Conservation (phyloP, 2,113 vertebrate species). For the Alethe castanea region DNA sequence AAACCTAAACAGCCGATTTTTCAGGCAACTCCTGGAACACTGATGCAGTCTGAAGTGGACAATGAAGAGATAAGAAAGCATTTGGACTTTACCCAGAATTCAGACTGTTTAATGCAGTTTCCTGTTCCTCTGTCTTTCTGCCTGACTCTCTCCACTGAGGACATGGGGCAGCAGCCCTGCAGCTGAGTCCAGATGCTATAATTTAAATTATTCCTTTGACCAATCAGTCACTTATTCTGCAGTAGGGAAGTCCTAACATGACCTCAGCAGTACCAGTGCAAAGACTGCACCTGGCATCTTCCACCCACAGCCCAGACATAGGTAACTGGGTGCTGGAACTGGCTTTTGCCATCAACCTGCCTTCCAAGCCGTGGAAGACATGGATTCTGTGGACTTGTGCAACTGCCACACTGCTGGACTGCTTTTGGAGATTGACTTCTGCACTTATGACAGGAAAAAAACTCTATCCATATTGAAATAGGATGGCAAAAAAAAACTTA, state of each 20-base stretch:
- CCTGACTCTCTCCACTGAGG: not conserved
- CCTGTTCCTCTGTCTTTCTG: not conserved
- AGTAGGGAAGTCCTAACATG: not conserved
- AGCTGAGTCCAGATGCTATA: not conserved
- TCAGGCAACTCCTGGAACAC: not conserved
- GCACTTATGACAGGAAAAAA: not conserved
- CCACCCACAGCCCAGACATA: not conserved
- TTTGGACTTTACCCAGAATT: not conserved
- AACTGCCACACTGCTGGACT: not conserved
- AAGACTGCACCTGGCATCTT: not conserved
- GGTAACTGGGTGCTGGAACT: not conserved
- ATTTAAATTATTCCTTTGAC: not conserved
- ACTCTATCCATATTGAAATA: not conserved
- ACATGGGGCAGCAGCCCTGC: not conserved
- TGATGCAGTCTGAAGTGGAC: not conserved
- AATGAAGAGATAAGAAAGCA: not conserved
- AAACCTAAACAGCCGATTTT: not conserved
- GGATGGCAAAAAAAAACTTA: not conserved
- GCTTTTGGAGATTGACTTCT: not conserved
- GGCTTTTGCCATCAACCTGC: not conserved
- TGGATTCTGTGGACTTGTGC: not conserved
- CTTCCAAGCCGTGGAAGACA: fast-evolving
- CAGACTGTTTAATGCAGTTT: not conserved
- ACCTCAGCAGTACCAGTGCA: not conserved
- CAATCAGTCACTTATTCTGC: not conserved